Base-by-base conservation (phyloP, 2,888 invertebrate species). In the Nesidiocoris tenuis region DNA sequence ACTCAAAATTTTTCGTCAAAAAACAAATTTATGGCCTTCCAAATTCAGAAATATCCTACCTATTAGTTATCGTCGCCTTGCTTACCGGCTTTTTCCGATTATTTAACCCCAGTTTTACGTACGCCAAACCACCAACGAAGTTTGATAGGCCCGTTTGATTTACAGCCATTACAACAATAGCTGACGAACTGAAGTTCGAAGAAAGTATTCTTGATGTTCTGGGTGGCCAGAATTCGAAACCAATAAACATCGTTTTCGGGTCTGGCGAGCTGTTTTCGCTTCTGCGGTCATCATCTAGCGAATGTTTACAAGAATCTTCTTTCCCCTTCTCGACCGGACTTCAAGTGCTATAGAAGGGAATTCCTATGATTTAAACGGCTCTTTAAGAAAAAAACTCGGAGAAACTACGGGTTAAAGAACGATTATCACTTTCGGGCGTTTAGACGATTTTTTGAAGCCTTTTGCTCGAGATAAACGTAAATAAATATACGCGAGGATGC, bases 231-330 rank as follows among this genome's bases (percentile, higher is more conserved):
- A 39, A 39, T 39, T 12, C 39, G 39, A 39, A 39, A 39, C 18
- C 66, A 65, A 24, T 65, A 24, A 25, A 39, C 66, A 65, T 39
- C 24, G 66, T 16, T 65, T 39, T 39, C 39, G 39, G 12, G 5
- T 39, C 39, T 3, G 18, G 66, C 23, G 24, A 39, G 66, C 66
- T 25, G 66, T 65, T 39, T 39, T 65, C 66, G 23, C 39, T 39
- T 24, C 66, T 22, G 61, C 21, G 61, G 12, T 22, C 19, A 61
- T 21, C 61, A 61, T 61, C 39, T n/a, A n/a, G n/a, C n/a, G n/a
- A 39, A 39, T 39, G 39, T 39, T 39, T 39, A 39, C 39, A 39
- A 3, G 39, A 39, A 7, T 12, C 39, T 39, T 39, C 12, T 12
- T 12, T 39, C 39, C 5, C 39, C 39, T 12, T 39, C 39, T 12